phyloP scores from a whole-genome alignment of 2,888 invertebrate genomes.

The Yponomeuta malinellus region DNA sequence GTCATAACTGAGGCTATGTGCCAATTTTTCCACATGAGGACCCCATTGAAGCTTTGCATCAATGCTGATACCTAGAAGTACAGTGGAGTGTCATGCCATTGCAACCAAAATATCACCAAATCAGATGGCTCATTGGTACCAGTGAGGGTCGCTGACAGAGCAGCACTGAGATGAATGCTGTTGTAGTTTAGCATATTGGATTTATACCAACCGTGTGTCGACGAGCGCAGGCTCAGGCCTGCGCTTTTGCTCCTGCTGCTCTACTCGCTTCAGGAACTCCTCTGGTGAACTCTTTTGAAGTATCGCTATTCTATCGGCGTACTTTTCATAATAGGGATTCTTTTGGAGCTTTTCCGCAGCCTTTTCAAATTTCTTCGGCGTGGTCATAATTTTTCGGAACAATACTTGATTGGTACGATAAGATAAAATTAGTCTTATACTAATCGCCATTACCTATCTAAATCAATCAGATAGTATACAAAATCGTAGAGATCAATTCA shows the following conservation, averaged over 20 bases:
- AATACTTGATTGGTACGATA: neutral
- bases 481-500: no score
- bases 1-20: no score
- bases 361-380: constrained; percentile 57
- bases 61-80: no score
- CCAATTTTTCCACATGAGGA: no score
- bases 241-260: constrained; percentile 59
- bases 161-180: no score
- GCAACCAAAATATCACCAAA: no score
- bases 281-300: constrained; percentile 85
- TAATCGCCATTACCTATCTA: neutral
- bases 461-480: neutral
- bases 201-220: constrained; percentile 48
- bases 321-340: constrained; percentile 90
- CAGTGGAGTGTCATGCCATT: no score
- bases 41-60: no score
- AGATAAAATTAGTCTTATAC: neutral
- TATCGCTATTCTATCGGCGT: constrained; percentile 83
- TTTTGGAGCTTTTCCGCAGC: constrained; percentile 71
- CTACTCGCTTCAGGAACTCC: constrained; percentile 81
- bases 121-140: no score
- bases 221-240: constrained; percentile 50
- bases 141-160: no score
- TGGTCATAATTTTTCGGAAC: constrained; percentile 42
- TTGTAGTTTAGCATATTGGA: neutral